Evolutionary conservation across 37 sponge, comb jelly and placozoan species (phyloP).

Genomic region (Theonella swinhoei): DNA sequence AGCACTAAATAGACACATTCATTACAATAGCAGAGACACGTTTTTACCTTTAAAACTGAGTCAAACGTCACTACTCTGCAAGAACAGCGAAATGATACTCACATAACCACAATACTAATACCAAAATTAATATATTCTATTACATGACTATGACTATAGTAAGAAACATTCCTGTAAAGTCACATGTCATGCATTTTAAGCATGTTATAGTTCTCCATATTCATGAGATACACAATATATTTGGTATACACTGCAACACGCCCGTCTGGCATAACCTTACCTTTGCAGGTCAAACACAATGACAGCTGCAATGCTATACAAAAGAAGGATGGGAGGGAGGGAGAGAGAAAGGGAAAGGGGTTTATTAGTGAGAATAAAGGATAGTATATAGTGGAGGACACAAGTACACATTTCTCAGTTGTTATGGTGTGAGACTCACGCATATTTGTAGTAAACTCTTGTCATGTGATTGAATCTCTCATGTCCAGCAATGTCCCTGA

Average conservation of each 20-base stretch:
- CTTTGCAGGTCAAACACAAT: constrained; percentile 94
- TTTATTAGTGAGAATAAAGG: neutral
- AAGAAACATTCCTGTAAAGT: too few relatives aligned
- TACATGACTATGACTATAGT: neutral
- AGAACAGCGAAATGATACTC: neutral
- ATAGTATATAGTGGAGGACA: neutral
- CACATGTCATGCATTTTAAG: too few relatives aligned
- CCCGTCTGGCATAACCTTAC: constrained; percentile 22
- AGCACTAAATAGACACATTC: neutral
- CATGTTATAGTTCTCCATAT: too few relatives aligned
- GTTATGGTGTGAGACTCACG: constrained; percentile 62
- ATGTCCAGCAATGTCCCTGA: constrained; percentile 97
- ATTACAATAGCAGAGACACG: neutral
- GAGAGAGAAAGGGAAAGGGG: neutral
- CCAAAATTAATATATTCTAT: neutral
- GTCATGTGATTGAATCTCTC: constrained; percentile 95
- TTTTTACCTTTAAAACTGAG: constrained; percentile 85
- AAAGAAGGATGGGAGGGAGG: neutral
- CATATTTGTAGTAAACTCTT: constrained; percentile 96
- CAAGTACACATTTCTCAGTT: neutral
- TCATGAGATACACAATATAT: neutral
- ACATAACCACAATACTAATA: too few relatives aligned
- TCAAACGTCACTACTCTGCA: constrained; percentile 85
- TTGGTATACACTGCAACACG: neutral
- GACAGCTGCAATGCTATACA: constrained; percentile 87